These are phyloP conservation scores for Lycaon pictus DNA, from an alignment of 2,113 vertebrate species.

Conservation along the genomic window DNA sequence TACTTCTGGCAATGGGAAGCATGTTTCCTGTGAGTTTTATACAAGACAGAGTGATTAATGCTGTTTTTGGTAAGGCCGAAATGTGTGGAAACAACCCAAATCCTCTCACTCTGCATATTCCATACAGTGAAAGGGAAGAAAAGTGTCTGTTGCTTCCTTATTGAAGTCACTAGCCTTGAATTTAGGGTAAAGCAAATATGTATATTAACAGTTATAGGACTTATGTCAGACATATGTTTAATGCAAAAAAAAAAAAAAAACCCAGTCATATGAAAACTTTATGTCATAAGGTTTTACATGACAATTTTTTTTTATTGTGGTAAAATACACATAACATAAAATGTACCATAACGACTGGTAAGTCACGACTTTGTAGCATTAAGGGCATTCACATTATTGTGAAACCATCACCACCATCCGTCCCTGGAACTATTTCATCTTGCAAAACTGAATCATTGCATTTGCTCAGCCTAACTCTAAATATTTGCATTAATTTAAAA, in stretches of 20 bases:
- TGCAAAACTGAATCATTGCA: background rate
- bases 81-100: background rate
- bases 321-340: background rate
- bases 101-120: background rate
- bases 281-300: background rate
- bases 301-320: background rate
- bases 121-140: background rate
- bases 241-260: background rate
- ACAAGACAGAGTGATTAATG: background rate
- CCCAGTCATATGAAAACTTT: background rate
- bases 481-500: background rate
- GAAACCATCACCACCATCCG: background rate
- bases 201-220: background rate
- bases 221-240: background rate
- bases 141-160: background rate
- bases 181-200: background rate
- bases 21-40: background rate
- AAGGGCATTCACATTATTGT: background rate
- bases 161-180: background rate
- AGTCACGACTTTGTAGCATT: background rate
- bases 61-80: background rate
- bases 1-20: background rate
- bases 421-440: background rate
- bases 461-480: background rate
- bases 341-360: background rate